Evolutionary conservation across 2,888 invertebrate genomes (phyloP).

Genomic region (Thumatha senex): DNA sequence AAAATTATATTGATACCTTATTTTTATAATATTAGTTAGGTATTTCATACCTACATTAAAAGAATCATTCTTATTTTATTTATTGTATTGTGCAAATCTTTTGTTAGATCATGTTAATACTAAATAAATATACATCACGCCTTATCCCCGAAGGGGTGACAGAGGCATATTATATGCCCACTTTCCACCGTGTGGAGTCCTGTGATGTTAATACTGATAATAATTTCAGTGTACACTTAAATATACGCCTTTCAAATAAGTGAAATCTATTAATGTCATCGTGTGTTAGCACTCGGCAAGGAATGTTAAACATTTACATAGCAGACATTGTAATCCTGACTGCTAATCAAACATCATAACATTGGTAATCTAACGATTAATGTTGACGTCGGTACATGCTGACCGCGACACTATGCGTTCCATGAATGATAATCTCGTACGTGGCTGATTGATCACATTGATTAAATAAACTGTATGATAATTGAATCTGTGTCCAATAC

Average conservation of each 20-base stretch:
- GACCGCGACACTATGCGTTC: conserved; percentile 64
- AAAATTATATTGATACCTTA: too few species aligned
- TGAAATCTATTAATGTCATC: background rate
- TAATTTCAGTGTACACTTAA: background rate
- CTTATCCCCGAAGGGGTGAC: too few species aligned
- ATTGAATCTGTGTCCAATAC: conserved; percentile 23
- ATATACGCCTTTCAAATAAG: background rate
- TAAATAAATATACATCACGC: too few species aligned
- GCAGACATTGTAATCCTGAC: conserved; percentile 35
- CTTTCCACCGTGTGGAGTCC: too few species aligned
- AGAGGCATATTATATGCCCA: too few species aligned
- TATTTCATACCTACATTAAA: too few species aligned
- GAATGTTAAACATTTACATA: conserved; percentile 22
- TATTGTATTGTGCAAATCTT: too few species aligned
- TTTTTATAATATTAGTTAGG: too few species aligned
- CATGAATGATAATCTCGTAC: conserved; percentile 58
- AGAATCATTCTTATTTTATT: too few species aligned
- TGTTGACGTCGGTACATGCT: conserved; percentile 49
- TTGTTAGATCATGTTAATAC: too few species aligned
- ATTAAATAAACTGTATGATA: conserved; percentile 38
- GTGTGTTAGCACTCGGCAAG: background rate
- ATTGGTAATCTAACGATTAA: conserved; percentile 58
- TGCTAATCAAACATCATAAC: conserved; percentile 56
- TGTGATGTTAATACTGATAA: too few species aligned
- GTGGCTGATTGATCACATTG: conserved; percentile 57